These are phyloP conservation scores for Syrphus vitripennis DNA, from an alignment of 2,888 invertebrate species.

Conservation along the genomic window DNA sequence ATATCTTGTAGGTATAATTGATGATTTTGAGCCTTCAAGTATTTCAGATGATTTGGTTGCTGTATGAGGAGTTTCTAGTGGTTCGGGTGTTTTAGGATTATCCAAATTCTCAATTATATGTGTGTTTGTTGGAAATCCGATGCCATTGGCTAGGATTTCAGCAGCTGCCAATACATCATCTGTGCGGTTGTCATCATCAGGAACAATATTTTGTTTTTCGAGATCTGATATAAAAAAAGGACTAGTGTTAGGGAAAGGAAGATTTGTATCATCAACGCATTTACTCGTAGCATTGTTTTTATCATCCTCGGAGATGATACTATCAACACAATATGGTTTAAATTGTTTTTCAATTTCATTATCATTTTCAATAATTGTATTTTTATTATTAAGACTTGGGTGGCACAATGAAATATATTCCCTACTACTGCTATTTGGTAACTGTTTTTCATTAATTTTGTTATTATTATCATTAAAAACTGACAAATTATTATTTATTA, in stretches of 20 bases:
- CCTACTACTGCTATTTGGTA: conserved; percentile 55
- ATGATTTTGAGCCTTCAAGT: background rate
- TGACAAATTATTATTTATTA: conserved; percentile 61
- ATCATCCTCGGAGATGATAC: conserved; percentile 36
- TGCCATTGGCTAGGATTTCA: conserved; percentile 50
- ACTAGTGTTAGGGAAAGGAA: conserved; percentile 3
- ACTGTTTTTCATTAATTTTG: conserved; percentile 33
- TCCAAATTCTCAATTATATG: background rate
- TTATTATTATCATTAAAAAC: conserved; percentile 60
- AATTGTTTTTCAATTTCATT: conserved; percentile 23
- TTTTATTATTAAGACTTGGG: conserved; percentile 48
- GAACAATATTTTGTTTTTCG: background rate
- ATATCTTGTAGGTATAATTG: background rate
- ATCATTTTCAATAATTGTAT: conserved; percentile 10
- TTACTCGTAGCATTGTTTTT: conserved; percentile 7
- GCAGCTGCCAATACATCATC: conserved; percentile 52
- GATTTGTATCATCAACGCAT: conserved; percentile 28
- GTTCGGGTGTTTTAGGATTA: background rate
- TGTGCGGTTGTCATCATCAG: conserved; percentile 29
- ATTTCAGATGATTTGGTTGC: background rate
- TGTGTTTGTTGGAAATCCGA: conserved; percentile 4
- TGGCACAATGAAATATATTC: conserved; percentile 69
- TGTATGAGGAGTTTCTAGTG: background rate
- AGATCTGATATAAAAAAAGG: conserved; percentile 32
- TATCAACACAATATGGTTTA: conserved; percentile 55